Evolutionary conservation across 2,797 vertebrate species (phyloP).

Genomic region (Micromesistius poutassou): DNA sequence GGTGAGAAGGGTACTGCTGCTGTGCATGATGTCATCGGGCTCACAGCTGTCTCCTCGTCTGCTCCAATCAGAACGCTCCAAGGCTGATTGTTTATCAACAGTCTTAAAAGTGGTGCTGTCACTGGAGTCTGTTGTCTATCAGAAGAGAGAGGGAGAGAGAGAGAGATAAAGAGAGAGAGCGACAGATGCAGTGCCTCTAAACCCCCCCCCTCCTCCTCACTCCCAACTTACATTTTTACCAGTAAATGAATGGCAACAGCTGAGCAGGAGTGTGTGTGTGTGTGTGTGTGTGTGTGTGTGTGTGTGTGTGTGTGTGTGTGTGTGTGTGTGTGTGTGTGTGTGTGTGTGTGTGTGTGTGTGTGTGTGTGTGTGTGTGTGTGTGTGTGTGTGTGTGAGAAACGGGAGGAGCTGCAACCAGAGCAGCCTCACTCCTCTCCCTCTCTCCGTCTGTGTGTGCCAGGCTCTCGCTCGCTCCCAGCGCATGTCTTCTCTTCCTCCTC

Average conservation of each 20-base stretch:
- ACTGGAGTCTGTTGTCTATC: not conserved
- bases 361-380: constrained; percentile 33
- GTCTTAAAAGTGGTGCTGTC: constrained; percentile 2
- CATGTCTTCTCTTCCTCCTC: constrained; percentile 42
- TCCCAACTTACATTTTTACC: constrained; percentile 40
- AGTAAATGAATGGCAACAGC: constrained; percentile 78
- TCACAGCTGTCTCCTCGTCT: not conserved
- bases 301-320: constrained; percentile 33
- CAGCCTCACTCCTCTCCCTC: constrained; percentile 40
- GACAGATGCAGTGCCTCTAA: constrained; percentile 26
- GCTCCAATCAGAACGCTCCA: not conserved
- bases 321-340: constrained; percentile 29
- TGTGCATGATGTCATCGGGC: not conserved
- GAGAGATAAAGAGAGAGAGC: not conserved
- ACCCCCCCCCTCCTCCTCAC: constrained; percentile 16
- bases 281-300: constrained; percentile 32
- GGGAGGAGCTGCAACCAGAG: constrained; percentile 66
- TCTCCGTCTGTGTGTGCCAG: constrained; percentile 51
- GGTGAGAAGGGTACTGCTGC: not conserved
- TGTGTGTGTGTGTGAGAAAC: constrained; percentile 37
- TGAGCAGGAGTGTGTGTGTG: constrained; percentile 66
- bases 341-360: constrained; percentile 31
- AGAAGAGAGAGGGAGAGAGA: not conserved
- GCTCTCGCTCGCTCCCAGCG: constrained; percentile 41
- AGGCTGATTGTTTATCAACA: constrained; percentile 16